phyloP scores from a whole-genome alignment of 2,797 vertebrate species.

The Sebastes iracundus region DNA sequence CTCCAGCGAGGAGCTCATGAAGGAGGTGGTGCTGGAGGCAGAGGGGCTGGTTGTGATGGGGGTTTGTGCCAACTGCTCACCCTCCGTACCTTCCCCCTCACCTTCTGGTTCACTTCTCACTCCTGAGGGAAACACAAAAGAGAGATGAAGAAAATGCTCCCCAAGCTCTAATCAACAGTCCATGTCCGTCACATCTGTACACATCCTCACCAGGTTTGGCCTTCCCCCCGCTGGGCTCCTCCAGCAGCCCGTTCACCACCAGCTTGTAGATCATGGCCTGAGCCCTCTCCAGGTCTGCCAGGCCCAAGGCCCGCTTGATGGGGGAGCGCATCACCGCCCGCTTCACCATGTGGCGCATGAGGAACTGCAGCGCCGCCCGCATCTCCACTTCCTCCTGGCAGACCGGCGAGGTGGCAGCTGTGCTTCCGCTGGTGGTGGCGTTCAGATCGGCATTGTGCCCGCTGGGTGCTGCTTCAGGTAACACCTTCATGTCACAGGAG shows the following conservation, averaged over 20 bases:
- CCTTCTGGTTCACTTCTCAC: constrained; percentile 86
- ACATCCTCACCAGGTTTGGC: constrained; percentile 84
- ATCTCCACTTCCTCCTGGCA: constrained; percentile 95
- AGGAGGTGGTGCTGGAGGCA: constrained; percentile 97
- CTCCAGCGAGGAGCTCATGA: constrained; percentile 98
- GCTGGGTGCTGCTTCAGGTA: constrained; percentile 80
- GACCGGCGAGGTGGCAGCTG: constrained; percentile 86
- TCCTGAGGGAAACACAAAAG: not conserved
- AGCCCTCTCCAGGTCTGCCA: constrained; percentile 94
- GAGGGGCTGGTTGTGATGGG: constrained; percentile 98
- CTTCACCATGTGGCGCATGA: constrained; percentile 99
- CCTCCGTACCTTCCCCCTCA: constrained; percentile 86
- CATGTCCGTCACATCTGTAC: not conserved
- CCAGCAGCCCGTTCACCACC: constrained; percentile 92
- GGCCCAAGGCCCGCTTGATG: constrained; percentile 92
- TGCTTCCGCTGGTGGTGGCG: constrained; percentile 32
- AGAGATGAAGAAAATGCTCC: not conserved
- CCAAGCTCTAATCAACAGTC: not conserved
- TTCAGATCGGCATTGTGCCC: constrained; percentile 93
- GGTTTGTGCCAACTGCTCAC: constrained; percentile 91
- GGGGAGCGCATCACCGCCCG: constrained; percentile 96
- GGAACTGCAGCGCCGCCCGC: constrained; percentile 93
- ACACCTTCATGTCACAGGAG: constrained; percentile 50
- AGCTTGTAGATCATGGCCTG: constrained; percentile 98
- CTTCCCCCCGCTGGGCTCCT: constrained; percentile 89